Evolutionary conservation across 2,888 invertebrate species (phyloP).

Genomic region (Ganaspis brasiliensis): DNA sequence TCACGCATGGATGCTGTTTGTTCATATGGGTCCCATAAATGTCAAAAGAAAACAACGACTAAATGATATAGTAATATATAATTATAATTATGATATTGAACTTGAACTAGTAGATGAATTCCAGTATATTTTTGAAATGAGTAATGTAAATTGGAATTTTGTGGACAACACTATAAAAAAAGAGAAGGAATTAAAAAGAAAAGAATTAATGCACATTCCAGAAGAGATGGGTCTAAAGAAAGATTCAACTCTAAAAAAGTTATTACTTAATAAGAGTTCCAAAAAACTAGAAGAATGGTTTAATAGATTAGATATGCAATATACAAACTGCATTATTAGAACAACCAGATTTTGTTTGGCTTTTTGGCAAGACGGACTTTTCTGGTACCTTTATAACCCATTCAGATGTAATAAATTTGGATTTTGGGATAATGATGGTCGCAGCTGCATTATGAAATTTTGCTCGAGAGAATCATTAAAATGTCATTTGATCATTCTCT

Average conservation of each 20-base stretch:
- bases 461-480: conserved; percentile 69
- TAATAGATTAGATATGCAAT: conserved; percentile 63
- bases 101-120: conserved; percentile 70
- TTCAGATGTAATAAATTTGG: conserved; percentile 74
- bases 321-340: conserved; percentile 71
- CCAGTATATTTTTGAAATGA: conserved; percentile 58
- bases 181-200: conserved; percentile 57
- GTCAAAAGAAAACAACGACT: conserved; percentile 67
- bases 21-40: conserved; percentile 73
- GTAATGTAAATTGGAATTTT: conserved; percentile 57
- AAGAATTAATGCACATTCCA: conserved; percentile 66
- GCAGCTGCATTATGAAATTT: conserved; percentile 73
- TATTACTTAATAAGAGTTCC: conserved; percentile 62
- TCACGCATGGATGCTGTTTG: conserved; percentile 74
- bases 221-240: conserved; percentile 68
- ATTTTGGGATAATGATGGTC: conserved; percentile 70
- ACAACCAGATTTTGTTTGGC: conserved; percentile 70
- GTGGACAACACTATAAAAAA: conserved; percentile 61
- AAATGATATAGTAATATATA: conserved; percentile 75
- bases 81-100: conserved; percentile 75
- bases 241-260: not conserved
- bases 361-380: conserved; percentile 73
- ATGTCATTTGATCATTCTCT: conserved; percentile 73
- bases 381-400: conserved; percentile 77
- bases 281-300: conserved; percentile 70